A percentile compares a stretch with the other conserved stretches of the same genome.
These are phyloP conservation scores for Sceloporus undulatus DNA, from an alignment of 2,113 vertebrate genomes.

Conservation along the genomic window DNA sequence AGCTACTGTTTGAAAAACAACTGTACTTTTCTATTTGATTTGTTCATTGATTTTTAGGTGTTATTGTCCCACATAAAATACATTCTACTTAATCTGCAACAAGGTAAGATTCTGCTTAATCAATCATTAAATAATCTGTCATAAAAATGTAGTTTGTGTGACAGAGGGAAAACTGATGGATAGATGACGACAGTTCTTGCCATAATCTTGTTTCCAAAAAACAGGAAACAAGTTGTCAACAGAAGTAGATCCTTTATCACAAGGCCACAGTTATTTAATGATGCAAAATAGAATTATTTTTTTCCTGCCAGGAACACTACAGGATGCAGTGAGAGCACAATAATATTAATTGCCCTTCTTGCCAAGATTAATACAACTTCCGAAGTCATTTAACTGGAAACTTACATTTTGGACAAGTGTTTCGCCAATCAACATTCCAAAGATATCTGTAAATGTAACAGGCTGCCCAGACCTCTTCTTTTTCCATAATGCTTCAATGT, in stretches of 20 bases:
- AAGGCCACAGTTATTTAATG: neutral
- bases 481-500: conserved; percentile 94
- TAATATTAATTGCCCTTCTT: neutral
- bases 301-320: neutral
- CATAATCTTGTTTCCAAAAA: too few species aligned
- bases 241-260: neutral
- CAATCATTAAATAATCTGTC: too few species aligned
- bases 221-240: neutral
- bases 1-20: too few species aligned
- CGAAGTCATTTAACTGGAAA: neutral
- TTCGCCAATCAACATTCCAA: conserved; percentile 98
- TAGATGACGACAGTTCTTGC: too few species aligned
- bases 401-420: conserved; percentile 93
- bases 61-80: too few species aligned
- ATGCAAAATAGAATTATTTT: neutral
- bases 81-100: too few species aligned
- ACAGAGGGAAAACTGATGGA: too few species aligned
- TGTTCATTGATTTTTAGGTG: too few species aligned
- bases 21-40: too few species aligned
- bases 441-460: conserved; percentile 98
- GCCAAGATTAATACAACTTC: fast-evolving
- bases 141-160: too few species aligned
- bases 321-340: neutral
- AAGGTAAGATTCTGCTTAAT: too few species aligned
- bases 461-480: conserved; percentile 96